Percentiles rank a stretch among this genome's conserved stretches.
Evolutionary conservation across 2,113 vertebrate species (phyloP).

Genomic region (Argyrosomus japonicus): DNA sequence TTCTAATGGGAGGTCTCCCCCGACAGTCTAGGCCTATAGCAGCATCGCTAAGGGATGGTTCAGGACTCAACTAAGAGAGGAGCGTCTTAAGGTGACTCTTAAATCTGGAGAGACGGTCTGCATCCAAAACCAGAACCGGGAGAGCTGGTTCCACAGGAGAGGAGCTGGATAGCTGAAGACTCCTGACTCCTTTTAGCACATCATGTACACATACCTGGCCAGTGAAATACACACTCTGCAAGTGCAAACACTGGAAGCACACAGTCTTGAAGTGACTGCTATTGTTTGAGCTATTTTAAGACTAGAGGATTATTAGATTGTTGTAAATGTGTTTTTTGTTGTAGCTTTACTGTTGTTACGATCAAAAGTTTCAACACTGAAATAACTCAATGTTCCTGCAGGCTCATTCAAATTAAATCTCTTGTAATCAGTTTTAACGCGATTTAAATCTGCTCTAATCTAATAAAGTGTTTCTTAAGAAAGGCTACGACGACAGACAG

Average conservation of each 20-base stretch:
- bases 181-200: too few relatives aligned
- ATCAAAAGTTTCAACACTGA: neutral
- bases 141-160: too few relatives aligned
- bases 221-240: neutral
- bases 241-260: neutral
- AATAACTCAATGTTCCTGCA: constrained; percentile 23
- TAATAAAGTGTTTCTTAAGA: constrained; percentile 13
- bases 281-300: constrained; percentile 12
- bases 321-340: constrained; percentile 24
- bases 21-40: too few relatives aligned
- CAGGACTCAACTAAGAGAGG: too few relatives aligned
- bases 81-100: too few relatives aligned
- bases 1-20: too few relatives aligned
- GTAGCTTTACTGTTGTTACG: neutral
- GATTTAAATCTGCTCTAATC: constrained; percentile 21
- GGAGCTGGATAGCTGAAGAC: too few relatives aligned
- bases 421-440: constrained; percentile 39
- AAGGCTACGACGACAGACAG: constrained; percentile 4
- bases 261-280: neutral
- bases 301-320: constrained; percentile 40
- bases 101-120: too few relatives aligned
- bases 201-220: too few relatives aligned
- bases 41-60: too few relatives aligned
- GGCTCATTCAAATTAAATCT: constrained; percentile 22
- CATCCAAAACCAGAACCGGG: too few relatives aligned